phyloP scores from a whole-genome alignment of 2,113 vertebrate species.

The Bungarus multicinctus region DNA sequence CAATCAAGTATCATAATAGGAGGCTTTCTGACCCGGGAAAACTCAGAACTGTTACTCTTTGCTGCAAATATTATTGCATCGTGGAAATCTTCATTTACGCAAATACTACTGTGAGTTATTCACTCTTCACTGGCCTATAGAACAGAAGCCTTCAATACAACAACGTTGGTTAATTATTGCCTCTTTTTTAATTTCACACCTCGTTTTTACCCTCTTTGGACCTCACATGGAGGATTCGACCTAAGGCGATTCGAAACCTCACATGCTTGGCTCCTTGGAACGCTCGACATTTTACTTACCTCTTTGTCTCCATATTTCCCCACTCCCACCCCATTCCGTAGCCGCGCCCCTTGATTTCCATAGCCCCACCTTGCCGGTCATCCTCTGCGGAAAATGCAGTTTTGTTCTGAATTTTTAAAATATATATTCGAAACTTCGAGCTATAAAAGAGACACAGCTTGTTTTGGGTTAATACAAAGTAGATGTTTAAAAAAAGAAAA shows the following conservation, averaged over 20 bases:
- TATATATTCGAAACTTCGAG: background rate
- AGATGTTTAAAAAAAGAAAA: background rate
- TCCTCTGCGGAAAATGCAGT: background rate
- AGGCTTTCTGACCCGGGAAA: background rate
- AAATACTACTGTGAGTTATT: background rate
- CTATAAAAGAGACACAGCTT: background rate
- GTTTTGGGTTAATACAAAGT: background rate
- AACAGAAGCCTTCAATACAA: background rate
- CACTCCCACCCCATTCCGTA: too few relatives aligned
- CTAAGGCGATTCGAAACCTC: background rate
- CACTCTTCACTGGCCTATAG: background rate
- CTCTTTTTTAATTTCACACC: background rate
- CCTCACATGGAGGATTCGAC: background rate
- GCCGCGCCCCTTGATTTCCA: background rate
- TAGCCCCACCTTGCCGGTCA: rapidly evolving
- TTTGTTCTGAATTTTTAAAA: background rate
- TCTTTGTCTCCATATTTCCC: background rate
- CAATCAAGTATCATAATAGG: background rate
- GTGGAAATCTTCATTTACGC: background rate
- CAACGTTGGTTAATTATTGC: background rate
- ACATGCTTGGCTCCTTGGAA: background rate
- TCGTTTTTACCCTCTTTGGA: background rate
- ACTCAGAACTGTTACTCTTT: background rate
- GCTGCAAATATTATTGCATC: background rate
- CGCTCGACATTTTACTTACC: background rate